Conservation (phyloP, 1,140 invertebrate species). For the Sycobia sp. region DNA sequence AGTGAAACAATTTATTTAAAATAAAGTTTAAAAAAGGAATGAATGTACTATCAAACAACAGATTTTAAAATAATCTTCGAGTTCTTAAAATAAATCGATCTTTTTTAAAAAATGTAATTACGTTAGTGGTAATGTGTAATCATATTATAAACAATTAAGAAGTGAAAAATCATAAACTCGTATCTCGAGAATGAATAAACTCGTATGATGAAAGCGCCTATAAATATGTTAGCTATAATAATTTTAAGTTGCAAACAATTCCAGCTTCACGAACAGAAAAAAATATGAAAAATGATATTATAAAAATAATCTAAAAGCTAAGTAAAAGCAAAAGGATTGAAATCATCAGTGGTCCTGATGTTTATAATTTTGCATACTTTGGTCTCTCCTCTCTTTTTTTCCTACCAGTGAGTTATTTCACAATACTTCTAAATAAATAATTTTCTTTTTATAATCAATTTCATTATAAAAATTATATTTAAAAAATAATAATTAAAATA, state of each 20-base stretch:
- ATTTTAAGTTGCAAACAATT: slow-evolving; percentile 43
- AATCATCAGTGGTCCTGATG: slow-evolving; percentile 21
- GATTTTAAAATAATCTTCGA: slow-evolving; percentile 43
- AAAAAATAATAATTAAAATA: slow-evolving; percentile 29
- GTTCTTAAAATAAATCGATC: slow-evolving; percentile 44
- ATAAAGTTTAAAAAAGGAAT: slow-evolving; percentile 30
- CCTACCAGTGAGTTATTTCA: slow-evolving; percentile 26
- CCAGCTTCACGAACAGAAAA: slow-evolving; percentile 20
- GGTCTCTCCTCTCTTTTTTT: slow-evolving; percentile 27
- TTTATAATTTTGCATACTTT: slow-evolving; percentile 14
- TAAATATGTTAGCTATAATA: slow-evolving; percentile 40
- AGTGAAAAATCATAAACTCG: slow-evolving; percentile 14
- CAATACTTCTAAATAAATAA: slow-evolving; percentile 15
- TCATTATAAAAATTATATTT: background rate
- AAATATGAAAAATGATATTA: slow-evolving; percentile 14
- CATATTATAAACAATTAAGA: slow-evolving; percentile 39
- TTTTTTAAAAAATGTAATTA: slow-evolving; percentile 50
- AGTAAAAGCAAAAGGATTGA: slow-evolving; percentile 15
- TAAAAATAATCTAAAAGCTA: slow-evolving; percentile 20
- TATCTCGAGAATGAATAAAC: slow-evolving; percentile 24
- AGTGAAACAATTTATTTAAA: slow-evolving; percentile 38
- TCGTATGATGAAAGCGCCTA: slow-evolving; percentile 42
- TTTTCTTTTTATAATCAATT: slow-evolving; percentile 16
- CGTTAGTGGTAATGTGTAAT: slow-evolving; percentile 48
- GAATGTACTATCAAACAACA: slow-evolving; percentile 45